Evolutionary conservation across 2,113 vertebrate species (phyloP), one percentile per base, ranked within the genome.

Genomic region (Mustela nigripes): DNA sequence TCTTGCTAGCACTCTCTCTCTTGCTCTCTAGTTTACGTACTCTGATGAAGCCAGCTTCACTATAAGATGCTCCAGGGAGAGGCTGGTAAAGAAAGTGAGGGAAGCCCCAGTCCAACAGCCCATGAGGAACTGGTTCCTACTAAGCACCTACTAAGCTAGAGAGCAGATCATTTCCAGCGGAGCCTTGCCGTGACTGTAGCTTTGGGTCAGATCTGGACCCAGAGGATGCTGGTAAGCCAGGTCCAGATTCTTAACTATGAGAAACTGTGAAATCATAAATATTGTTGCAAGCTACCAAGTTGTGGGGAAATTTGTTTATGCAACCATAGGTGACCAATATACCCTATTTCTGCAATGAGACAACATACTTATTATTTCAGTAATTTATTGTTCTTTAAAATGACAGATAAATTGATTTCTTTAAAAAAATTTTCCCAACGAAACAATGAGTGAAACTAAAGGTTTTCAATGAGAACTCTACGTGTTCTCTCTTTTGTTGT

Each of bases 361-460:
- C 63, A 4, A 91, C 63, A 91, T 42, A 58, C 31, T 65, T 31
- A 63, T 56, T 88, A 96, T 74, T 89, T 89, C 11, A 73, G 53
- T 94, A 65, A 89, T 79, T 71, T 42, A 7, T 82, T 87, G 28
- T 83, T 69, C 63, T 92, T 80, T 92, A 26, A 89, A 92, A 65
- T 79, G 53, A 91, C 39, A 86, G n/a, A 19, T 36, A 84, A 96
- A 63, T 11, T 2, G 48, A 60, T 87, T 90, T 21, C 71, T 33
- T 85, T 58, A 26, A 9, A 58, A 84, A 39, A 50, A 0, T 21
- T 76, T 76, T 78, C 21, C 50, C 71, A 92, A 5, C 67, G 39
- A 92, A 92, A 50, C 62, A 79, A 84, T 39, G 36, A 73, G 65
- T 19, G 9, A 87, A 86, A 86, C 73, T 39, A 79, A 79, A 63